Evolutionary conservation across 2,113 vertebrate species (phyloP).

Genomic region (Semicossyphus pulcher): DNA sequence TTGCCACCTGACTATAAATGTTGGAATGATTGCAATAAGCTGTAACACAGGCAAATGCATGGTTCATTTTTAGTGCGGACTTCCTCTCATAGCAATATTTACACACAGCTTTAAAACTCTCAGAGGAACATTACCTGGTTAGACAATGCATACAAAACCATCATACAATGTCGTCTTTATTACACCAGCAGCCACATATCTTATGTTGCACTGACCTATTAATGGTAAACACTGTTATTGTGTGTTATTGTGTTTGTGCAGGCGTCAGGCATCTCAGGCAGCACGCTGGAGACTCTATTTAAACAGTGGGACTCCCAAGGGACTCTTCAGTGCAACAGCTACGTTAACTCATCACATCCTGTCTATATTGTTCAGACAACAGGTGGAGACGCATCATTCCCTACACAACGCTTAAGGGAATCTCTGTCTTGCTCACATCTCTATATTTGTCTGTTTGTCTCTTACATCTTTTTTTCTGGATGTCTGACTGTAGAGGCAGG

Average conservation of each 20-base stretch:
- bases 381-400: slow-evolving; percentile 80
- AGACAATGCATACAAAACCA: too few species aligned
- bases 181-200: not conserved
- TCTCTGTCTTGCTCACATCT: not conserved
- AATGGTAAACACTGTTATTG: slow-evolving; percentile 33
- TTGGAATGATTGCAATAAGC: too few species aligned
- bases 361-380: slow-evolving; percentile 85
- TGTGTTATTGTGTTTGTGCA: slow-evolving; percentile 64
- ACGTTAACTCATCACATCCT: slow-evolving; percentile 62
- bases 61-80: too few species aligned
- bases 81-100: too few species aligned
- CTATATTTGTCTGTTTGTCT: not conserved
- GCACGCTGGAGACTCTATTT: slow-evolving; percentile 67
- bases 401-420: not conserved
- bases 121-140: too few species aligned
- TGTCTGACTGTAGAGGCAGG: slow-evolving; percentile 77
- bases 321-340: slow-evolving; percentile 68
- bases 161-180: too few species aligned
- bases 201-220: slow-evolving; percentile 47
- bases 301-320: slow-evolving; percentile 75
- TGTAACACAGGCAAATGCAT: too few species aligned
- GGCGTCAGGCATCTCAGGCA: slow-evolving; percentile 70
- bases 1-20: too few species aligned
- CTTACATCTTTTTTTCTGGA: not conserved
- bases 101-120: too few species aligned